Conservation (phyloP, 2,113 vertebrate genomes). For the Colaptes auratus region DNA sequence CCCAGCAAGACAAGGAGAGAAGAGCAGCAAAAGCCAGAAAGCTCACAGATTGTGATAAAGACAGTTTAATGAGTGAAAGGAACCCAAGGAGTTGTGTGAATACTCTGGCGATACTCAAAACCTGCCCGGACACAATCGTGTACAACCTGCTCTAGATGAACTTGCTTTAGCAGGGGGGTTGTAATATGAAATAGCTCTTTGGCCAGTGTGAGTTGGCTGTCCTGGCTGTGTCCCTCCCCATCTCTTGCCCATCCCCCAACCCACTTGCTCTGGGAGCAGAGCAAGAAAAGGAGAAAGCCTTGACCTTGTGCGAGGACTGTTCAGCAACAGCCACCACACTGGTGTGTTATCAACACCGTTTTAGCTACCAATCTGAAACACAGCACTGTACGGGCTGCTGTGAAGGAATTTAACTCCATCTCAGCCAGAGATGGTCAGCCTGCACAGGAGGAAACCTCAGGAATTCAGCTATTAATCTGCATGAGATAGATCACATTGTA, state of each 20-base stretch:
- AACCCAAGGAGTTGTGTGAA: neutral
- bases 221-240: accelerated
- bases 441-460: neutral
- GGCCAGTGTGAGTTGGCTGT: neutral
- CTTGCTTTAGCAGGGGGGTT: neutral
- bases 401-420: neutral
- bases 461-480: neutral
- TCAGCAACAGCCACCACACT: neutral
- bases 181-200: neutral
- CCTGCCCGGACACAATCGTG: neutral
- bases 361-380: neutral
- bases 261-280: neutral
- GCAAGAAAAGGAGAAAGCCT: neutral
- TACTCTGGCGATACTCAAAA: neutral
- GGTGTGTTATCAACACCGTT: neutral
- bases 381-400: neutral
- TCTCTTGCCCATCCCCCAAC: neutral
- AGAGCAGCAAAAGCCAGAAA: neutral
- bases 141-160: neutral
- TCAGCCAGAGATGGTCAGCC: neutral
- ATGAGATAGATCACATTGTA: neutral
- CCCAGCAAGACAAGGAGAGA: neutral
- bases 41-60: neutral
- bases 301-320: neutral
- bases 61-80: neutral